Percentiles rank a stretch among this genome's conserved stretches.
Evolutionary conservation across 1,140 invertebrate species (phyloP).

Genomic region (Glossosoma conforme): DNA sequence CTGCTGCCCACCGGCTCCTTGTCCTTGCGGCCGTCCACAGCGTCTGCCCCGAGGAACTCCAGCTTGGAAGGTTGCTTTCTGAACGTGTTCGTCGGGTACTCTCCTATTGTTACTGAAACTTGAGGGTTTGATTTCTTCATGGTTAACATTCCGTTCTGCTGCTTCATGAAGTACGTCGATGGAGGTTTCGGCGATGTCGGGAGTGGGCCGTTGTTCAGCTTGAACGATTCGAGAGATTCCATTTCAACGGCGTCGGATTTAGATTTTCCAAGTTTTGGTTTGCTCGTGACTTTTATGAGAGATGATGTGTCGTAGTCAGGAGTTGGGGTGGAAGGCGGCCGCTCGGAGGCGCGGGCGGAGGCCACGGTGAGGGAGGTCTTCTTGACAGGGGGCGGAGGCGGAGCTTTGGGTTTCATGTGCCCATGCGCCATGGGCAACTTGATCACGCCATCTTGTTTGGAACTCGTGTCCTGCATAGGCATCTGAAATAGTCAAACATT

Average conservation of each 20-base stretch:
- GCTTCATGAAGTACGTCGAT: slow-evolving; percentile 59
- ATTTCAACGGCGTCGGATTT: slow-evolving; percentile 58
- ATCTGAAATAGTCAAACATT: too few relatives aligned
- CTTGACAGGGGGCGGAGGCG: slow-evolving; percentile 39
- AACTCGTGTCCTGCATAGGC: slow-evolving; percentile 27
- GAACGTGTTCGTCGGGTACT: slow-evolving; percentile 56
- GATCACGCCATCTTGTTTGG: slow-evolving; percentile 8
- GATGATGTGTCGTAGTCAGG: slow-evolving; percentile 55
- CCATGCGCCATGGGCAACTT: slow-evolving; percentile 7
- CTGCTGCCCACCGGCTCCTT: slow-evolving; percentile 54
- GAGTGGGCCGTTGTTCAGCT: slow-evolving; percentile 56
- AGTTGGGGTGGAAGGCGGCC: slow-evolving; percentile 53
- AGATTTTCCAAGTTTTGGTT: slow-evolving; percentile 38
- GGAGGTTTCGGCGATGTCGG: slow-evolving; percentile 60
- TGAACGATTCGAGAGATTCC: slow-evolving; percentile 68
- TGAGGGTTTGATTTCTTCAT: slow-evolving; percentile 48
- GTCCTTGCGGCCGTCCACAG: slow-evolving; percentile 37
- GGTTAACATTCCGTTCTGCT: slow-evolving; percentile 43
- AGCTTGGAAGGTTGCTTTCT: slow-evolving; percentile 61
- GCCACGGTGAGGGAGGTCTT: slow-evolving; percentile 33
- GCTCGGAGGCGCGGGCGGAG: slow-evolving; percentile 27
- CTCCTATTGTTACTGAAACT: slow-evolving; percentile 62
- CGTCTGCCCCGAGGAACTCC: slow-evolving; percentile 57
- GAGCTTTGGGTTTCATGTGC: slow-evolving; percentile 37
- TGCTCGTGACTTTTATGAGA: slow-evolving; percentile 36